Percentiles rank a stretch among this genome's conserved stretches.
phyloP scores from a whole-genome alignment of 2,113 vertebrate species.

The Felis chaus region DNA sequence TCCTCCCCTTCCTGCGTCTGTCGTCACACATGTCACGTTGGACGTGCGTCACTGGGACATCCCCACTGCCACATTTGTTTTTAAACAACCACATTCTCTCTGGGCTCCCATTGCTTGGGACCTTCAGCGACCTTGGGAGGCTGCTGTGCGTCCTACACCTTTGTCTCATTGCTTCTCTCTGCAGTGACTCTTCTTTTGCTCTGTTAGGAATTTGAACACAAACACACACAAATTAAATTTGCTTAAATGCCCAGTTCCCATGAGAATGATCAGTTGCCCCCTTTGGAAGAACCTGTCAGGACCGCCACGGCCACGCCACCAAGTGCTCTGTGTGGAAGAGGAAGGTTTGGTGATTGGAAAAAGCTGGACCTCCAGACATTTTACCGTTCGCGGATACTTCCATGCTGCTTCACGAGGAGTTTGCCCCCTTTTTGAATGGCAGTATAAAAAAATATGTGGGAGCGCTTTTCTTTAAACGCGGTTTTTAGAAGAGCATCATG shows the following conservation, averaged over 20 bases:
- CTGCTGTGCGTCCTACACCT: constrained; percentile 90
- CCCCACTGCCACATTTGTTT: constrained; percentile 85
- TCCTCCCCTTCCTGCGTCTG: constrained; percentile 81
- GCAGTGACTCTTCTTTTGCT: constrained; percentile 91
- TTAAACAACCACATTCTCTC: constrained; percentile 82
- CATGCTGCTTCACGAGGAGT: constrained; percentile 53
- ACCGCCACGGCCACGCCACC: background rate
- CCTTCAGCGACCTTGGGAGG: constrained; percentile 92
- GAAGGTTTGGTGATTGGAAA: constrained; percentile 76
- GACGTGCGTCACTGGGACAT: constrained; percentile 90
- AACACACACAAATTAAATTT: constrained; percentile 68
- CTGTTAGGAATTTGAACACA: constrained; percentile 87
- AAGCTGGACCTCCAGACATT: constrained; percentile 63
- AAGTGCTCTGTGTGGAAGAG: constrained; percentile 62
- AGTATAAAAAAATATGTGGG: constrained; percentile 62
- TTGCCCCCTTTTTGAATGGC: constrained; percentile 56
- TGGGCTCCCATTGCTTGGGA: constrained; percentile 84
- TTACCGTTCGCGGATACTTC: constrained; percentile 53
- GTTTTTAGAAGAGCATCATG: background rate
- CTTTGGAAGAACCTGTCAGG: constrained; percentile 74
- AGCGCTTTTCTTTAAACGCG: constrained; percentile 42
- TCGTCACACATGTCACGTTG: constrained; percentile 88
- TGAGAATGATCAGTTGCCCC: constrained; percentile 74
- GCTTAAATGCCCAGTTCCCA: constrained; percentile 81
- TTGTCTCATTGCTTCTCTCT: constrained; percentile 92